phyloP scores from a whole-genome alignment of 2,797 vertebrate species.

The Gorsachius magnificus region DNA sequence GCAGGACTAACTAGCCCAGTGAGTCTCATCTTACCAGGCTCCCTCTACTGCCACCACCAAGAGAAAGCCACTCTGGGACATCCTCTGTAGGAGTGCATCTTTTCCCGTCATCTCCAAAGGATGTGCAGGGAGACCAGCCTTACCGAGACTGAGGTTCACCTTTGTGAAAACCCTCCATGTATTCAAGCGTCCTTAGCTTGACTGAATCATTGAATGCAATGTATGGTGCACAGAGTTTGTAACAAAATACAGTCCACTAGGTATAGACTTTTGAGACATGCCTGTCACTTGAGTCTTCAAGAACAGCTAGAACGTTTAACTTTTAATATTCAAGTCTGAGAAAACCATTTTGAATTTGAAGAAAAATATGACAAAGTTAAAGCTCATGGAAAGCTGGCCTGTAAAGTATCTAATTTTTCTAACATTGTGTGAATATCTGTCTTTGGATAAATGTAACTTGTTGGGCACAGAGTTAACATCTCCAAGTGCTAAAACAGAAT shows the following conservation, averaged over 20 bases:
- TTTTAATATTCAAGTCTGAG: neutral
- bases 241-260: neutral
- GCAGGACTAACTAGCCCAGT: neutral
- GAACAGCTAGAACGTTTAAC: neutral
- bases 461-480: slow-evolving; percentile 12
- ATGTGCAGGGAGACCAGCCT: neutral
- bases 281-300: neutral
- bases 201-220: neutral
- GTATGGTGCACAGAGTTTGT: neutral
- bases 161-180: neutral
- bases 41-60: neutral
- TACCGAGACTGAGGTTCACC: too few species aligned
- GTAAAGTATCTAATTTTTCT: neutral
- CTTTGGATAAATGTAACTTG: slow-evolving; percentile 12
- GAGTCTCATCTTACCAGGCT: neutral
- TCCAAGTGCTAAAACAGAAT: slow-evolving; percentile 21
- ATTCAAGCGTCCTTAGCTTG: neutral
- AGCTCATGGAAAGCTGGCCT: neutral
- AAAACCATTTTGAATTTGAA: neutral
- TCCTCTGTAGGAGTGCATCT: neutral
- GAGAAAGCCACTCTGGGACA: neutral
- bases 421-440: neutral
- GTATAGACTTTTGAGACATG: neutral
- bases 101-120: neutral
- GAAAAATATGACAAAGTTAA: neutral